phyloP scores from a whole-genome alignment of 2,888 invertebrate genomes.

The Panopea generosa region DNA sequence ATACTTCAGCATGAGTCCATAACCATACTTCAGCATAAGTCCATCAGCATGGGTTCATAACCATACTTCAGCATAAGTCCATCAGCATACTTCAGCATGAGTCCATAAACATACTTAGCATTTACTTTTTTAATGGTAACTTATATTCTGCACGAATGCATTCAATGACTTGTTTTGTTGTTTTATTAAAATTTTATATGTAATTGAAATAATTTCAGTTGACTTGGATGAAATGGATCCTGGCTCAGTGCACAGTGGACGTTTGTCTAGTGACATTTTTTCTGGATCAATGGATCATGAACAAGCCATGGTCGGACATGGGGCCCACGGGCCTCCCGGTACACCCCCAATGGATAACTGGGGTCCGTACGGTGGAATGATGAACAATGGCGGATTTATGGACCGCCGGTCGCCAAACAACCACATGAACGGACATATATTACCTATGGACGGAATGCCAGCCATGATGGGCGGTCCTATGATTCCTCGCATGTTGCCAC shows the following conservation, averaged over 20 bases:
- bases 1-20: too few species aligned
- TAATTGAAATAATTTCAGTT: too few species aligned
- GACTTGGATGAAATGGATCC: constrained; percentile 78
- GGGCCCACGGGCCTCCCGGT: constrained; percentile 80
- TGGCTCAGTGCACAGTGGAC: constrained; percentile 69
- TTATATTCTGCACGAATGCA: too few species aligned
- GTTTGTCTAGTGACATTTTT: constrained; percentile 78
- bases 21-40: too few species aligned
- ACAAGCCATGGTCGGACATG: constrained; percentile 76
- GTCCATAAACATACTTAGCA: too few species aligned
- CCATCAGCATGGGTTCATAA: too few species aligned
- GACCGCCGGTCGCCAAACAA: constrained; percentile 79
- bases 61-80: too few species aligned
- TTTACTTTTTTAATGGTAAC: too few species aligned
- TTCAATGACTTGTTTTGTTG: too few species aligned
- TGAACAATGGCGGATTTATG: constrained; percentile 68
- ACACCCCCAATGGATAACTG: constrained; percentile 79
- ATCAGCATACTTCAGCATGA: too few species aligned
- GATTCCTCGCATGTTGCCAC: constrained; percentile 73
- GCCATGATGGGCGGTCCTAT: constrained; percentile 66
- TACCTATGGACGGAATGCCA: constrained; percentile 76
- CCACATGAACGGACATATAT: constrained; percentile 74
- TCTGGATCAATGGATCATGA: constrained; percentile 81
- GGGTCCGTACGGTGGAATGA: constrained; percentile 73
- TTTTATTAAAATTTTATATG: too few species aligned